Evolutionary conservation across 2,113 vertebrate species (phyloP), one percentile per base, ranked within the genome.

Genomic region (Speoplatyrhinus poulsoni): DNA sequence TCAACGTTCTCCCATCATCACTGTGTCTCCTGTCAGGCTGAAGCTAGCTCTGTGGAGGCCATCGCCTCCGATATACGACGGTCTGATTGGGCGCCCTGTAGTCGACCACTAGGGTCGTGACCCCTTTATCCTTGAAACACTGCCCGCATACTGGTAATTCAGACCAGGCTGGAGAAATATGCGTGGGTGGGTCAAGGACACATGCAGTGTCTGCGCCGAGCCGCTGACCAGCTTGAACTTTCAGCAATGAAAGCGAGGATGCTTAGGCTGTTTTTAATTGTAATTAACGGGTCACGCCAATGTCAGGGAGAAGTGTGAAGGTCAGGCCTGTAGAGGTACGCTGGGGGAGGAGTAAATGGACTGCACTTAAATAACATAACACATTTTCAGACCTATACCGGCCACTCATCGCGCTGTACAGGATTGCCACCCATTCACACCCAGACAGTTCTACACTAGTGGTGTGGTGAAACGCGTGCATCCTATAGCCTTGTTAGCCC

Each of bases 1-100:
- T 72, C 9, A 10, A 46, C 41, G 69, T 54, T 62, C 36, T 62
- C 60, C 46, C 6, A 3, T 46, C 41, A 36, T n/a, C 41, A 13
- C 12, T 50, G 63, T 10, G 62, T 77, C 82, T 86, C 75, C 80
- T 83, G 71, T 81, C 61, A 73, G 83, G 76, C 84, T 81, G 78
- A 32, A 63, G 64, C 66, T 58, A 62, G 55, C 69, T 65, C 78
- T 19, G 0, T 49, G 61, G 75, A 82, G 71, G 64, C 67, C 55
- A 16, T 12, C n/a, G 55, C 66, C 65, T 60, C 73, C 65, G 17
- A 66, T 78, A 61, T 69, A 67, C 79, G 67, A 62, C 61, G n/a
- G 46, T 59, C n/a, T 65, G 67, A 85, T 75, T 67, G 58, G 78
- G 63, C 19, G 62, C 66, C 70, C 16, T 6, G 36, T 26, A 19